These are phyloP conservation scores for Leptodirus hochenwartii DNA, from an alignment of 2,888 invertebrate genomes.

Conservation along the genomic window DNA sequence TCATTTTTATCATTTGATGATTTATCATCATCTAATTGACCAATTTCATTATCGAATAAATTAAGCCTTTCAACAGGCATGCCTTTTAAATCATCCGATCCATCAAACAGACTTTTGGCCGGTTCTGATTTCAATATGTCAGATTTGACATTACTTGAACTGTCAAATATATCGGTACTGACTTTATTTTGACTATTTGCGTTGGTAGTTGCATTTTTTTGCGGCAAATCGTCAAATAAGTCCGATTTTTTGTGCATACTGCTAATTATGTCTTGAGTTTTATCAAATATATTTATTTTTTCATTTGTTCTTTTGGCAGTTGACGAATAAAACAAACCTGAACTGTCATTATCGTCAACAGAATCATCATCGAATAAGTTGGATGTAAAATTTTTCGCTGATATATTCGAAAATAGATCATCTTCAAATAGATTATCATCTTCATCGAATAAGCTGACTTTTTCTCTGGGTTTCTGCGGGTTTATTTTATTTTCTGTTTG, in stretches of 20 bases:
- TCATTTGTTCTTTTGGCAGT: not conserved
- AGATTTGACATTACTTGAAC: too few species aligned
- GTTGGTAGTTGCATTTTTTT: constrained; percentile 1
- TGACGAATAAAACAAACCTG: not conserved
- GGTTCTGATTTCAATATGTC: too few species aligned
- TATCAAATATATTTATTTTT: not conserved
- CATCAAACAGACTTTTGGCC: too few species aligned
- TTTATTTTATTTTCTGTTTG: too few species aligned
- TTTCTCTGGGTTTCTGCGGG: too few species aligned
- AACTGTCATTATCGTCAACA: constrained; percentile 6
- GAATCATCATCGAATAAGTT: constrained; percentile 9
- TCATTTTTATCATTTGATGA: too few species aligned
- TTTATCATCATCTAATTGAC: too few species aligned
- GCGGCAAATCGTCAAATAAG: constrained; percentile 1
- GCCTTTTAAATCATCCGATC: too few species aligned
- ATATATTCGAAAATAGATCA: constrained; percentile 21
- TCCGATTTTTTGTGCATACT: too few species aligned
- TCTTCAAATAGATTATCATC: constrained; percentile 20
- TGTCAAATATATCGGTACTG: constrained; percentile 3
- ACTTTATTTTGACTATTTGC: constrained; percentile 1
- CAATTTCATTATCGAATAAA: too few species aligned
- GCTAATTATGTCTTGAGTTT: not conserved
- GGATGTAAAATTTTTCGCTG: constrained; percentile 14
- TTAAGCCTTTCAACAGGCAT: too few species aligned
- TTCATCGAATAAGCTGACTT: constrained; percentile 19